Conservation (phyloP, 2,797 vertebrate genomes). For the Monodelphis domestica region DNA sequence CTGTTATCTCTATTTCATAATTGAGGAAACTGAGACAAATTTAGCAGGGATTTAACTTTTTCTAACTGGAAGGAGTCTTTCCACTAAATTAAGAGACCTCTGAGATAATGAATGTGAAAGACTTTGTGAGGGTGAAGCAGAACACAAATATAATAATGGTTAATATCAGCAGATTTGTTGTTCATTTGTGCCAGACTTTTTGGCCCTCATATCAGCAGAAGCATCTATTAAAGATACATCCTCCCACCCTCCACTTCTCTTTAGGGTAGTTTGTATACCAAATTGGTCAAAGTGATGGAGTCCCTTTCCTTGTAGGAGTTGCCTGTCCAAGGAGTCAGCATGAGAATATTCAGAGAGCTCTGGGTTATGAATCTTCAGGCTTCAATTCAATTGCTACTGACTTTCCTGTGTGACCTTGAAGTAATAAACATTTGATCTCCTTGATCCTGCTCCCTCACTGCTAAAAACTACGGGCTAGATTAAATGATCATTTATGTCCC, state of each 20-base stretch:
- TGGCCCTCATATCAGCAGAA: background rate
- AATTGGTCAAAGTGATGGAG: slow-evolving; percentile 41
- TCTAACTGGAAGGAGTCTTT: background rate
- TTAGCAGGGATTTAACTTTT: background rate
- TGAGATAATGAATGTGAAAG: background rate
- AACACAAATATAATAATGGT: background rate
- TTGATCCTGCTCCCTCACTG: background rate
- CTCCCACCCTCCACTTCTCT: background rate
- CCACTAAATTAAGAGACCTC: background rate
- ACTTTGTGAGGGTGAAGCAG: background rate
- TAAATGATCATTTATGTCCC: background rate
- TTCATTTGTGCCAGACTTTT: too few species aligned
- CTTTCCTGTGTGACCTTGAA: background rate
- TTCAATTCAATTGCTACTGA: background rate
- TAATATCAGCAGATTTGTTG: too few species aligned
- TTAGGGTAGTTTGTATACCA: slow-evolving; percentile 46
- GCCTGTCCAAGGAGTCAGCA: background rate
- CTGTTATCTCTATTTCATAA: background rate
- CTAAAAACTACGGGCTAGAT: background rate
- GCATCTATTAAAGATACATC: background rate
- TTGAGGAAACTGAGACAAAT: background rate
- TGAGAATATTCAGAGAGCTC: background rate
- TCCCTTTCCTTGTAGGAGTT: slow-evolving; percentile 51
- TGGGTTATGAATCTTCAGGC: background rate
- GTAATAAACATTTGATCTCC: background rate